Evolutionary conservation across 2,113 vertebrate genomes (phyloP), one percentile per base, ranked within the genome.

Genomic region (Leptocoma aspasia): DNA sequence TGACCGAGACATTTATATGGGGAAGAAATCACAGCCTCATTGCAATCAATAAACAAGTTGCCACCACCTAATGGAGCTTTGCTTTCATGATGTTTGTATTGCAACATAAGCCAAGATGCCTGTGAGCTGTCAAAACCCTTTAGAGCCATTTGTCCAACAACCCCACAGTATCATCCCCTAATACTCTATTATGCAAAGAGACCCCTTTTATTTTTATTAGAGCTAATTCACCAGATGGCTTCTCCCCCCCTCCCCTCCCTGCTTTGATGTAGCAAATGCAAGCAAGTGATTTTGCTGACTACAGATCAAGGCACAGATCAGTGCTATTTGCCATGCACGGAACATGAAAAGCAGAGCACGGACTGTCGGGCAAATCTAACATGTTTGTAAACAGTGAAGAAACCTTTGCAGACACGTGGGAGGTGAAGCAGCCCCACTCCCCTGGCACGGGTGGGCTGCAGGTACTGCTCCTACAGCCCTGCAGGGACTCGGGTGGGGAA

Each of bases 201-300:
- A 93, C 88, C 72, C 86, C 86, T 93, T 83, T 92, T 95, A 95
- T 96, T 95, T 96, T 96, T 94, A 94, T 93, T 96, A 92, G 80
- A 86, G 80, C 80, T 95, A 92, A 94, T 96, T 96, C 82, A 92
- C 90, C 92, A 94, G 94, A 96, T 96, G 95, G 95, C 82, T 96
- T 93, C 88, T 60, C 53, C 68, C 64, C 54, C 45, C 63, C 20
- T 42, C 65, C 37, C 66, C 42, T 72, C 82, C 31, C 44, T n/a
- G 35, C 90, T 94, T 94, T 96, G 93, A 95, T 94, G 91, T 86
- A 70, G 82, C 78, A 94, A 96, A 94, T 30, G 16, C 2, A 9
- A 91, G 82, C 71, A 73, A 96, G 88, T 89, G 92, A 93, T 95
- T 96, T 93, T 95, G 94, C 93, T 94, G 92, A 97, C 92, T 96